Evolutionary conservation across 2,113 vertebrate species (phyloP).

Genomic region (Pollachius pollachius): DNA sequence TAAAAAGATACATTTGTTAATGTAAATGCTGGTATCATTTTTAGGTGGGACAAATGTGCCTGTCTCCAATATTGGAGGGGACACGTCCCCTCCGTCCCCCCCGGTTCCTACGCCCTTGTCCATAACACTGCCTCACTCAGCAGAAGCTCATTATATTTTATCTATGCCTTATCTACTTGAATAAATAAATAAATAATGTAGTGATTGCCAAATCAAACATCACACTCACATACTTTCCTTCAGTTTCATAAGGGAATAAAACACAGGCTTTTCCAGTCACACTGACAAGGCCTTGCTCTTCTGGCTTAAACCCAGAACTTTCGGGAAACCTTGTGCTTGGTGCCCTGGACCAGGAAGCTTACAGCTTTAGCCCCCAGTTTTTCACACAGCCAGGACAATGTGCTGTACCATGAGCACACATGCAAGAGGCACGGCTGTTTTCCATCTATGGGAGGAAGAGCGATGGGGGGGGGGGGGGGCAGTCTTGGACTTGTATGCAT

Average conservation of each 20-base stretch:
- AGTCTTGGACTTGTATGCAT: conserved; percentile 40
- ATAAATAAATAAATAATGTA: conserved; percentile 18
- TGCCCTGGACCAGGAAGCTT: conserved; percentile 55
- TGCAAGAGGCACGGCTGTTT: conserved; percentile 60
- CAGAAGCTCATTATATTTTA: too few relatives aligned
- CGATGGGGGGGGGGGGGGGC: conserved; percentile 18
- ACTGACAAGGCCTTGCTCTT: conserved; percentile 52
- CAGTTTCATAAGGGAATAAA: conserved; percentile 51
- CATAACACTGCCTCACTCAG: conserved; percentile 1
- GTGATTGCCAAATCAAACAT: conserved; percentile 32
- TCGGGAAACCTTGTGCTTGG: conserved; percentile 44
- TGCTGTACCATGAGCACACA: conserved; percentile 57
- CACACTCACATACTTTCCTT: conserved; percentile 49
- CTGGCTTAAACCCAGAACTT: conserved; percentile 36
- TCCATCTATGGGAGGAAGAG: conserved; percentile 63
- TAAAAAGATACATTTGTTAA: too few relatives aligned
- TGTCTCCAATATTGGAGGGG: too few relatives aligned
- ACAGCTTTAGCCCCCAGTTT: conserved; percentile 47
- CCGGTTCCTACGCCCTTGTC: too few relatives aligned
- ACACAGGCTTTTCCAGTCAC: conserved; percentile 47
- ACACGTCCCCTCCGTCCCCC: too few relatives aligned
- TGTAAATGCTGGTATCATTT: too few relatives aligned
- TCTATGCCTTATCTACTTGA: too few relatives aligned
- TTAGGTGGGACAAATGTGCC: too few relatives aligned
- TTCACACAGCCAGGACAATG: conserved; percentile 52